Base-by-base conservation (phyloP, 2,888 invertebrate genomes). In the Phanerotoma sp. region DNA sequence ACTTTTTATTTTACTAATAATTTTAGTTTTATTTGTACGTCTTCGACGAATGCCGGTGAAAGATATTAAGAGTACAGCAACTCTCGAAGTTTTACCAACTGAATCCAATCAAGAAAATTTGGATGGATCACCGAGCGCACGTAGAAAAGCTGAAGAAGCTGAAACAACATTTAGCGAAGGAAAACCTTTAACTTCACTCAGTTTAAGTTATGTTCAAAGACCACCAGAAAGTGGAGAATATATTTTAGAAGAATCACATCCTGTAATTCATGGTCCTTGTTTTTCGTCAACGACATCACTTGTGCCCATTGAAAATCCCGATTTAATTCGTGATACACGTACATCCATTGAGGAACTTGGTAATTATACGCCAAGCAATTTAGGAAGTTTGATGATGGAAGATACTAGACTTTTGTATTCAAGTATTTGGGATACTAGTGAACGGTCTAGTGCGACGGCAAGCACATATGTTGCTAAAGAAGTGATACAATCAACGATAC, bases 301-400 rank as follows among this genome's bases (percentile, higher is more conserved):
- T 18, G 87, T 62, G 85, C 86, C 60, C 83, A 85, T 79, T 66
- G 91, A 92, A 67, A 91, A 92, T 75, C 92, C 92, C 3, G 92
- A 92, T 76, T 81, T 93, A 61, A 92, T 93, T 69, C 89, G 90
- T 69, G 92, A 92, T 71, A 91, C 91, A 60, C 74, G 67, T 54
- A 74, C 72, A 3, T 71, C 75, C n/a, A 57, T 65, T 28, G 76
- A 72, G 20, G 73, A 75, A 37, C 74, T 79, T 6, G 69, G 77
- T 10, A 85, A 86, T 49, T 84, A 83, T 49, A 89, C 87, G 1
- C 89, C 65, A 25, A 58, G 57, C 37, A 58, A 61, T 18, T 38
- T 60, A 21, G 51, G 60, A 10, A 56, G 60, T 21, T 57, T 70
- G 13, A 65, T 67, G 11, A 57, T 71, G 32, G 71, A 69, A 47